Base-by-base conservation (phyloP, 2,888 invertebrate genomes). In the Hylaea fasciaria region DNA sequence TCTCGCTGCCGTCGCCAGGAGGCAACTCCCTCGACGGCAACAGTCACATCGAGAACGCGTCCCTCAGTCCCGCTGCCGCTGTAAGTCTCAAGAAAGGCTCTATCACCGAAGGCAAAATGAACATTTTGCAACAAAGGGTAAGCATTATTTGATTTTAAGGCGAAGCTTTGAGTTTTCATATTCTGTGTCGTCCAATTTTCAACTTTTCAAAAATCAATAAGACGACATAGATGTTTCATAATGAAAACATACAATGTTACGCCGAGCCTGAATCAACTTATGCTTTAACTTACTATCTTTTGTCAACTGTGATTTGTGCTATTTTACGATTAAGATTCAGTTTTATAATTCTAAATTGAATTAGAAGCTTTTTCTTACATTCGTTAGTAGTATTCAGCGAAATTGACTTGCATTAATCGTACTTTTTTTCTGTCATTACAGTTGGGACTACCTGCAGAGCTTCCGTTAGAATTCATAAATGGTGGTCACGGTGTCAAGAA, bases 401-500 rank as follows among this genome's bases (percentile, higher is more conserved):
- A 65, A 51, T 54, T 51, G 45, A 39, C 52, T 52, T 44, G 44
- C 44, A 49, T 54, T 62, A 57, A 68, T 58, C 16, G 48, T 57
- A 22, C 5, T 3, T 37, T 14, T 9, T 59, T 61, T 59, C 40
- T 43, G 32, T 64, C 35, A 74, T 94, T 94, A 65, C 93, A 97
- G 97, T 93, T 97, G 93, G 97, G 97, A 70, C 88, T 98, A 50
- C 96, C 97, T 22, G 95, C 96, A 52, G 97, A 97, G 83, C 95
- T 97, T 45, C 97, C 97, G 64, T 89, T 98, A 76, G 98, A 99
- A 89, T 98, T 98, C 85, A 98, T 99, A 39, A 99, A 99, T 80
- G 98, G 98, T 57, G 98, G 98, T 13, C 98, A 98, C 83, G 99
- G 99, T 43, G 97, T 99, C 65, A 99, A 99, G 86, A 99, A 99